phyloP scores from a whole-genome alignment of 2,888 invertebrate species.

The Cheilosia vulpina region DNA sequence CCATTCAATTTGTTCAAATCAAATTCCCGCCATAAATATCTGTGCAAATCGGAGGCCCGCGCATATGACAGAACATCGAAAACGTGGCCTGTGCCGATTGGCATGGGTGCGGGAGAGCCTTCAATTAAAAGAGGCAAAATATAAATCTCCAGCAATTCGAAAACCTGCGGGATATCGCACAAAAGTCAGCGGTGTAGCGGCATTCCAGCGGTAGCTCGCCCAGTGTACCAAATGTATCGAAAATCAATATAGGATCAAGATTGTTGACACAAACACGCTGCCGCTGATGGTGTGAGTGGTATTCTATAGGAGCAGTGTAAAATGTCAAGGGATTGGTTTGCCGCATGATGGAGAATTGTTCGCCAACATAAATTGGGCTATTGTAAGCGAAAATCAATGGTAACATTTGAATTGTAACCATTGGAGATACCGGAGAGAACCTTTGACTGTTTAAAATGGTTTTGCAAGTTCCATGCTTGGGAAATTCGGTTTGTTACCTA shows the following conservation, averaged over 20 bases:
- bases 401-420: neutral
- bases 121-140: constrained; percentile 47
- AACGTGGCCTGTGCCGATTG: constrained; percentile 60
- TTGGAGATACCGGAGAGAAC: neutral
- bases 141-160: constrained; percentile 33
- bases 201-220: constrained; percentile 41
- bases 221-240: constrained; percentile 51
- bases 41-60: constrained; percentile 52
- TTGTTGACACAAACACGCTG: constrained; percentile 29
- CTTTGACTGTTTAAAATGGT: neutral
- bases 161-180: constrained; percentile 71
- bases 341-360: constrained; percentile 10
- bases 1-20: constrained; percentile 34
- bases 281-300: constrained; percentile 1
- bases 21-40: constrained; percentile 35
- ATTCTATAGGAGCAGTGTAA: constrained; percentile 26
- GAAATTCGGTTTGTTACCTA: neutral
- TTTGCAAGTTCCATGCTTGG: neutral
- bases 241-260: constrained; percentile 69
- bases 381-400: neutral
- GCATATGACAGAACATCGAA: constrained; percentile 69
- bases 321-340: constrained; percentile 60
- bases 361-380: neutral
- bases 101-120: constrained; percentile 57
- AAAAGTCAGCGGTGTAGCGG: constrained; percentile 28